These are phyloP conservation scores for Gallinago undulata DNA, from an alignment of 2,113 vertebrate species.

Conservation along the genomic window DNA sequence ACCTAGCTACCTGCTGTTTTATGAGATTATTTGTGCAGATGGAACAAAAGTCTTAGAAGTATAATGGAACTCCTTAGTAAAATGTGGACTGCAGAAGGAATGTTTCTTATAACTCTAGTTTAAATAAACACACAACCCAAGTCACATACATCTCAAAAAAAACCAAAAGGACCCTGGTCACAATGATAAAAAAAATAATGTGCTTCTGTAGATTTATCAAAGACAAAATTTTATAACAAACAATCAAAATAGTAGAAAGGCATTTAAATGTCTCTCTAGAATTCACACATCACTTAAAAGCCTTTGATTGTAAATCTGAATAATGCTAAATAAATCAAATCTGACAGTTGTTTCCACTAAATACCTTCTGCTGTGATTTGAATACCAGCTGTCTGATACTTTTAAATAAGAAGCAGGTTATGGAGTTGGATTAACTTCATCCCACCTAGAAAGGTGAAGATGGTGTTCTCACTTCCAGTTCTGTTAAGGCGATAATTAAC, in stretches of 20 bases:
- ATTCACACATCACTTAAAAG: conserved; percentile 54
- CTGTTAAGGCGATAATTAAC: conserved; percentile 70
- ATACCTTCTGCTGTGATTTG: conserved; percentile 62
- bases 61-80: background rate
- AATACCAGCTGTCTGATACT: conserved; percentile 66
- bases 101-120: background rate
- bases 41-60: background rate
- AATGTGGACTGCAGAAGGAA: background rate
- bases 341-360: conserved; percentile 64
- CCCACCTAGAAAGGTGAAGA: conserved; percentile 70
- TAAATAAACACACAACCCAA: background rate
- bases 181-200: background rate
- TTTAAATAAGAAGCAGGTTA: conserved; percentile 44
- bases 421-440: conserved; percentile 59
- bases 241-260: conserved; percentile 16
- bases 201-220: background rate
- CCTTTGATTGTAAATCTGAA: conserved; percentile 52
- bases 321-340: conserved; percentile 70
- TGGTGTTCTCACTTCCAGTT: conserved; percentile 60
- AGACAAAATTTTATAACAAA: background rate
- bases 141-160: background rate
- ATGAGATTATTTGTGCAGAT: background rate
- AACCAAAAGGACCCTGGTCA: background rate
- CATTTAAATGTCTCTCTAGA: conserved; percentile 39
- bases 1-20: background rate